Evolutionary conservation across 2,888 invertebrate species (phyloP), one percentile per base, ranked within the genome.

Genomic region (Phortica okadai): DNA sequence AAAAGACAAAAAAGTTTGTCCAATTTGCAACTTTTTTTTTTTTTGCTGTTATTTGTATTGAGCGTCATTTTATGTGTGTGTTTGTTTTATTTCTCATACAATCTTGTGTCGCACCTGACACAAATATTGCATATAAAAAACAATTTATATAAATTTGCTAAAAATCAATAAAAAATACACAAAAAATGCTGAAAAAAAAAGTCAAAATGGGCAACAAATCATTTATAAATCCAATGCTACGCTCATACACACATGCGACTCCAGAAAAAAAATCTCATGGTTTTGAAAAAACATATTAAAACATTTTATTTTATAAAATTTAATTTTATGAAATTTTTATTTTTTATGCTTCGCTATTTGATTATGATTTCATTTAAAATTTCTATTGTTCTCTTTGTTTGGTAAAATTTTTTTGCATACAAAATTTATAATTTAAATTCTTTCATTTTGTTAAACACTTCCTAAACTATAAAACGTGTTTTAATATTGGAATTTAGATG

Each of bases 251-350:
- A 66, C 62, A 14, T 80, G 79, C 79, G 50, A 58, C 80, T 80
- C 81, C 10, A 50, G 10, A 8, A 50, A 8, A 50, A 8, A 33
- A 80, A 80, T 86, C 82, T 86, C 78, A 74, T 80, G 76, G 76
- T 85, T 83, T 82, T 85, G 86, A 88, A 86, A 88, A 88, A 85
- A 81, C 10, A 84, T 67, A 21, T 21, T 62, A 62, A 33, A 33
- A 33, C 33, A 33, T 33, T 33, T 33, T 33, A 33, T 33, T 33
- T 33, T 33, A 62, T 62, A 25, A 62, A 62, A 62, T 16, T 5
- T 14, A 56, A 8, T 67, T 67, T 67, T 42, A 25, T 64, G 16
- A 8, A 64, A 33, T 64, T 10, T 3, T 33, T 64, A 0, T 33
- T 64, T 64, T 41, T 8, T 41, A 11, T 11, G 2, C 25, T 11